phyloP scores from a whole-genome alignment of 2,888 invertebrate species.

The Marronus borbonicus region DNA sequence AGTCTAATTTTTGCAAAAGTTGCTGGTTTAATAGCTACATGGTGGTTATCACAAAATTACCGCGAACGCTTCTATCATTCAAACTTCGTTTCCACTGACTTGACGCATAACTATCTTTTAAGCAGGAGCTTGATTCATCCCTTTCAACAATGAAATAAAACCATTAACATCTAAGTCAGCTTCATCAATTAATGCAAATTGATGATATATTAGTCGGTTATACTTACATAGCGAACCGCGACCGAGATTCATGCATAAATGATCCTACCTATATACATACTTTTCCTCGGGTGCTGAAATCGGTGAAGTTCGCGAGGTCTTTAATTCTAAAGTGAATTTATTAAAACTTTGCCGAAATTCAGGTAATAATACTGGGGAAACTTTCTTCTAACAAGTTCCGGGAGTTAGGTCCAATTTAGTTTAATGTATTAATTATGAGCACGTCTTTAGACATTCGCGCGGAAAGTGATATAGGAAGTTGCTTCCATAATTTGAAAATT shows the following conservation, averaged over 20 bases:
- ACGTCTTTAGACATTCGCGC: background rate
- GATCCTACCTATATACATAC: background rate
- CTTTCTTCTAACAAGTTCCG: constrained; percentile 11
- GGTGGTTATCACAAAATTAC: no score
- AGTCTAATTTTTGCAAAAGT: no score
- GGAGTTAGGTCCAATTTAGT: constrained; percentile 2
- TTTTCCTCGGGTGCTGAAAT: background rate
- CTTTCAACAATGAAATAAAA: no score
- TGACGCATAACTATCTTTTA: no score
- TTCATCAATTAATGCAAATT: no score
- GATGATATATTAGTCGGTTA: no score
- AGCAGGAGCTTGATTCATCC: no score
- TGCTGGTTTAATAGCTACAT: no score
- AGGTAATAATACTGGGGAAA: background rate
- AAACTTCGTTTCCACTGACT: no score
- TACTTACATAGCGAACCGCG: no score
- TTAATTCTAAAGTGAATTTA: constrained; percentile 21
- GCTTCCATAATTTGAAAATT: background rate
- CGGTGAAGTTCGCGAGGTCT: constrained; percentile 13
- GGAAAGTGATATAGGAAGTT: background rate
- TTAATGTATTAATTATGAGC: constrained; percentile 10
- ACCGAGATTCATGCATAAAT: background rate
- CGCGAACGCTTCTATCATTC: no score
- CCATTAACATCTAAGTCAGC: no score
- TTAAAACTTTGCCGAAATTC: constrained; percentile 25